Conservation (phyloP, 2,888 invertebrate species). For the Rhaphigaster nebulosa region DNA sequence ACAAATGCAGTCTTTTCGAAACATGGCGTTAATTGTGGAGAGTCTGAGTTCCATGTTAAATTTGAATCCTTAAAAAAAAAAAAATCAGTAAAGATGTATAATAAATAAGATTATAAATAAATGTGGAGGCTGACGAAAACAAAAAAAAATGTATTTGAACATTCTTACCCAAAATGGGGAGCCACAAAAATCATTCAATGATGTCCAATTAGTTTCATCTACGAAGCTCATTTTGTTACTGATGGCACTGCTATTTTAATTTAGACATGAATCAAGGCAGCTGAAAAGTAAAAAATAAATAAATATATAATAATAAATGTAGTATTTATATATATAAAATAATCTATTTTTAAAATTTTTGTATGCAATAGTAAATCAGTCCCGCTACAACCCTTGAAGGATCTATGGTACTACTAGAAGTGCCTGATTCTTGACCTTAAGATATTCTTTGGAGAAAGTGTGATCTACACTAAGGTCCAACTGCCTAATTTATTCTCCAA, state of each 20-base stretch:
- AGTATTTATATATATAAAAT: not conserved
- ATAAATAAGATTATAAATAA: not conserved
- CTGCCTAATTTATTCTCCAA: too few relatives aligned
- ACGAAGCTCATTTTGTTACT: not conserved
- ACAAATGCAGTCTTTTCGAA: constrained; percentile 91
- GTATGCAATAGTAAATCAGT: too few relatives aligned
- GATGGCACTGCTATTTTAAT: not conserved
- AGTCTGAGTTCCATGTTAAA: constrained; percentile 83
- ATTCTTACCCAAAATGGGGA: constrained; percentile 61
- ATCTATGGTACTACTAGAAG: too few relatives aligned
- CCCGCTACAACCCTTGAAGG: too few relatives aligned
- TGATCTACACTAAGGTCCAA: too few relatives aligned
- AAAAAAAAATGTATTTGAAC: not conserved
- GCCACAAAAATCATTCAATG: constrained; percentile 55
- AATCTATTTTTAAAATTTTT: too few relatives aligned
- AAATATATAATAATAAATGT: not conserved
- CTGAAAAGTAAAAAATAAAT: not conserved
- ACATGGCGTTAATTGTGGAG: constrained; percentile 90
- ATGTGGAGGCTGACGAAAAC: not conserved
- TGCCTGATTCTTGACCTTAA: too few relatives aligned
- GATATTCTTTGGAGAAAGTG: too few relatives aligned
- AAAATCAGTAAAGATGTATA: not conserved
- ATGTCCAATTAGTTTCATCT: constrained; percentile 5
- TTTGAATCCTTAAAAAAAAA: constrained; percentile 78
- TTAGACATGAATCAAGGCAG: not conserved